A percentile compares a stretch with the other conserved stretches of the same genome.
phyloP scores from a whole-genome alignment of 2,797 vertebrate species.

The Rachycentron canadum region DNA sequence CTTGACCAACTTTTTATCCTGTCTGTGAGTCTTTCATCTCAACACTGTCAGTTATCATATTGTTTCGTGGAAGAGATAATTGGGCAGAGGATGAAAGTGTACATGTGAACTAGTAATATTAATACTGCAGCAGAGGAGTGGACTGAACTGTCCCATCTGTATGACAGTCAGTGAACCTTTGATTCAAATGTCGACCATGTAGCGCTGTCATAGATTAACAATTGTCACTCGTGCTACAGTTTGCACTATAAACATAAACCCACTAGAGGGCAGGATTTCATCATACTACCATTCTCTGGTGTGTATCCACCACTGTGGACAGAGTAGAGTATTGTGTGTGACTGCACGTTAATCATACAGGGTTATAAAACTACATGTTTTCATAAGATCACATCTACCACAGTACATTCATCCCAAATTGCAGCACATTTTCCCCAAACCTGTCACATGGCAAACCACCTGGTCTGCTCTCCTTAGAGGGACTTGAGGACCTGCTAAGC shows the following conservation, averaged over 20 bases:
- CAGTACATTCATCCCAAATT: no score
- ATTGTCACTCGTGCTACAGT: not conserved
- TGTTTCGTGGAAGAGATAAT: not conserved
- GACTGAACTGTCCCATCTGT: not conserved
- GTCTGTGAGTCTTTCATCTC: not conserved
- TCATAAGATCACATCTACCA: no score
- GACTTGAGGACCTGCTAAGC: no score
- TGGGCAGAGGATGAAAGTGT: not conserved
- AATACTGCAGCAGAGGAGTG: not conserved
- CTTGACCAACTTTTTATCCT: no score
- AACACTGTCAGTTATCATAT: not conserved
- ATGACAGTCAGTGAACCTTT: not conserved
- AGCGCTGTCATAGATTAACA: not conserved
- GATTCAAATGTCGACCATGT: not conserved
- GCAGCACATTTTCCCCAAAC: no score
- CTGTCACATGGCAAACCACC: no score
- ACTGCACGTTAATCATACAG: not conserved
- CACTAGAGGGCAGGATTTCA: constrained; percentile 28
- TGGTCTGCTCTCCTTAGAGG: no score
- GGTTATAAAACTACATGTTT: not conserved
- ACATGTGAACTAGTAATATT: not conserved
- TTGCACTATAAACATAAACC: constrained; percentile 3
- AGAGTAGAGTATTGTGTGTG: not conserved
- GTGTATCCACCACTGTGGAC: not conserved
- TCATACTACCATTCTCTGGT: not conserved